Percentiles rank a stretch among this genome's conserved stretches.
Conservation (phyloP, 2,797 vertebrate species). For the Potorous gilbertii region DNA sequence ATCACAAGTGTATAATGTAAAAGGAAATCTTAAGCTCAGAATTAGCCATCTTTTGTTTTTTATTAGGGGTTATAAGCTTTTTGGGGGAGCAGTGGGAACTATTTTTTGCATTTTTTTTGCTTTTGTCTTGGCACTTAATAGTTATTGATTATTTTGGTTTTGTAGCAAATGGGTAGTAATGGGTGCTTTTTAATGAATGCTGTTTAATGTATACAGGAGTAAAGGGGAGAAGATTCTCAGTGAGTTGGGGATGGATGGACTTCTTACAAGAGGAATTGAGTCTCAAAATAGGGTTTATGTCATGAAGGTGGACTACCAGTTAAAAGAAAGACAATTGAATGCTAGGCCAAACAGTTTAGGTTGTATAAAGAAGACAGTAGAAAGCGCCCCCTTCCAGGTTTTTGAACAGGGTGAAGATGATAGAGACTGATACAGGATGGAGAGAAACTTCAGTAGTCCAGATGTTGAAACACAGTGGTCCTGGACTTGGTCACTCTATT, state of each 20-base stretch:
- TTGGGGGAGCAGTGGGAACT: neutral
- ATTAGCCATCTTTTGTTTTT: neutral
- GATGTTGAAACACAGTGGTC: neutral
- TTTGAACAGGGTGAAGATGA: neutral
- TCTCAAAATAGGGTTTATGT: neutral
- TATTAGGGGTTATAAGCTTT: neutral
- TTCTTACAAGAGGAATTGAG: neutral
- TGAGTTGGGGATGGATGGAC: neutral
- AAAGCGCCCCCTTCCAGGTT: neutral
- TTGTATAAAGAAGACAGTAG: neutral
- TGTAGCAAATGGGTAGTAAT: too few relatives aligned
- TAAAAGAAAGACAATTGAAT: neutral
- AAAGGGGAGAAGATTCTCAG: neutral
- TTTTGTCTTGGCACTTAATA: too few relatives aligned
- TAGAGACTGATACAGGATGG: neutral
- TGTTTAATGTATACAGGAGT: neutral
- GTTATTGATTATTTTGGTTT: neutral
- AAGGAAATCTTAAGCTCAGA: neutral
- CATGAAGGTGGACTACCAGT: neutral
- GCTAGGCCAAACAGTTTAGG: neutral
- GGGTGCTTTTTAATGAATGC: neutral
- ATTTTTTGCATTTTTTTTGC: neutral
- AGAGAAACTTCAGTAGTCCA: neutral
- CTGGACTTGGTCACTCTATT: neutral
- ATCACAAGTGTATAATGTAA: neutral